Conservation (phyloP, 2,888 invertebrate species). For the Dermolepida albohirtum region DNA sequence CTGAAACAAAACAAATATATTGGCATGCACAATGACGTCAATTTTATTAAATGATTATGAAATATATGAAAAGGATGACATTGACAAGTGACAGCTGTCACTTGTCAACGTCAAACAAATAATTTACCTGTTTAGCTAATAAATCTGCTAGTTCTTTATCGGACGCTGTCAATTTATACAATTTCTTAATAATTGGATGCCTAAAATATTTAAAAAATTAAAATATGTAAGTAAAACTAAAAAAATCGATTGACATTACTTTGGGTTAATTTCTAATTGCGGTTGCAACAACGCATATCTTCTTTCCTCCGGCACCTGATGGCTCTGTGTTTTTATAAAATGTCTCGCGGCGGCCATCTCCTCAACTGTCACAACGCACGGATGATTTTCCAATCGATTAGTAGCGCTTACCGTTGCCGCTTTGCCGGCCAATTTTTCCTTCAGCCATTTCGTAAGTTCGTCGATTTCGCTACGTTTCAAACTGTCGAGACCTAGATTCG, state of each 20-base stretch:
- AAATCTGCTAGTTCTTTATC: constrained; percentile 87
- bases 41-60: no score
- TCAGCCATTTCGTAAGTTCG: constrained; percentile 82
- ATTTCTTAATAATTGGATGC: constrained; percentile 91
- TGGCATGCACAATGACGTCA: not conserved
- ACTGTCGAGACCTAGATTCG: constrained; percentile 75
- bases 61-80: not conserved
- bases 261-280: constrained; percentile 93
- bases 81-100: not conserved
- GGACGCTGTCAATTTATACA: constrained; percentile 77
- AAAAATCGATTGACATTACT: constrained; percentile 68
- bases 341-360: constrained; percentile 98
- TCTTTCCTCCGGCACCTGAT: constrained; percentile 84
- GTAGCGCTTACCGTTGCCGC: constrained; percentile 88
- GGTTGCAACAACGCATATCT: constrained; percentile 89
- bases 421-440: constrained; percentile 80
- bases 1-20: constrained; percentile 65
- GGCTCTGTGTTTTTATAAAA: constrained; percentile 90
- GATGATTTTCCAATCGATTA: constrained; percentile 86
- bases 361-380: constrained; percentile 94
- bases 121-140: constrained; percentile 82
- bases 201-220: constrained; percentile 62
- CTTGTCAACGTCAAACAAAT: not conserved
- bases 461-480: constrained; percentile 82
- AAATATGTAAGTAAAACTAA: constrained; percentile 2